Base-by-base conservation (phyloP, 1,140 invertebrate genomes). In the Drosophila mojavensis region DNA sequence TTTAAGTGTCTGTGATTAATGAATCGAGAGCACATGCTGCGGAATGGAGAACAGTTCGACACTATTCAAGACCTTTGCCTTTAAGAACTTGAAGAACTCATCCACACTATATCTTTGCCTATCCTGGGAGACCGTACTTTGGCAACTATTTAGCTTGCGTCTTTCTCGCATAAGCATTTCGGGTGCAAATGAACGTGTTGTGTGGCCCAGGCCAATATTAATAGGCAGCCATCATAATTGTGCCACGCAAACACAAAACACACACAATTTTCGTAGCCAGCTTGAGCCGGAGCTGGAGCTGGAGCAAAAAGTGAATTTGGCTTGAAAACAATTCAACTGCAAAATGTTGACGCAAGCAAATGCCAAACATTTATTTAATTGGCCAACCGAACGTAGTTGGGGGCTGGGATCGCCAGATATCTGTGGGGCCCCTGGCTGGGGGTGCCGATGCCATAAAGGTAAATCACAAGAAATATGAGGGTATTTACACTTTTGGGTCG, bases 391-490 rank as follows among this genome's bases (percentile, higher is more conserved):
- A 59, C 53, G 20, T 17, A 11, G 50, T 24, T 45, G 39, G 24
- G 24, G 28, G 11, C 6, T 55, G 51, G 30, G 43, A 2, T 39
- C 20, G 24, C 13, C 24, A 15, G 30, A 4, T 62, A 26, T 36
- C 36, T 59, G 7, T 53, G 10, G 15, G 45, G 66, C 20, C 60
- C 45, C 62, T 17, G 45, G 39, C 45, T 41, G 17, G 48, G 59
- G 55, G 54, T 58, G 48, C 60, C 65, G 65, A 71, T 71, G 79
- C 79, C 77, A 82, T 89, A 86, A 86, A 86, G 83, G 83, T 86
- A 86, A 86, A 86, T 88, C 83, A 89, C 79, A 89, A 83, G 83
- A 86, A 86, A 86, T 86, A 86, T 86, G 83, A 86, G 83, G 83
- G 83, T 86, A 89, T 86, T 86, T 86, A 89, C 82, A 88, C 83